These are phyloP conservation scores for Psittacula echo DNA, from an alignment of 2,797 vertebrate species.

Conservation along the genomic window DNA sequence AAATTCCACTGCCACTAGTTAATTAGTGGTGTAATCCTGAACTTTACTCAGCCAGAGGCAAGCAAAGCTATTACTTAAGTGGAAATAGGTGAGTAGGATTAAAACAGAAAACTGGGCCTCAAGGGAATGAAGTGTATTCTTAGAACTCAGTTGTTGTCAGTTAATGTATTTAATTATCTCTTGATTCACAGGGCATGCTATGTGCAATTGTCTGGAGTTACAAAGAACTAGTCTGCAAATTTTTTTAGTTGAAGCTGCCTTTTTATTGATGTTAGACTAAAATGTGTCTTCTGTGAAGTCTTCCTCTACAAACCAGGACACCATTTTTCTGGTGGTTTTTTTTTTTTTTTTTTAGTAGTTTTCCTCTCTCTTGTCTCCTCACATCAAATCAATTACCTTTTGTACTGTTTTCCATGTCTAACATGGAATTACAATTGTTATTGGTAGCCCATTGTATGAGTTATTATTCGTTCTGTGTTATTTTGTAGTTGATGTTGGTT, in stretches of 20 bases:
- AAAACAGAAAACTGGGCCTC: slow-evolving; percentile 14
- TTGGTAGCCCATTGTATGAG: neutral
- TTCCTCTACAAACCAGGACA: neutral
- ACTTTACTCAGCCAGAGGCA: slow-evolving; percentile 20
- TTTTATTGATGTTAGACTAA: neutral
- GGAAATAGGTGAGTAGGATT: slow-evolving; percentile 25
- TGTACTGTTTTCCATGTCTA: neutral
- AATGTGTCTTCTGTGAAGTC: neutral
- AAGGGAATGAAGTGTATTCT: neutral
- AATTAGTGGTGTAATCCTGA: slow-evolving; percentile 40
- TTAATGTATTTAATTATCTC: slow-evolving; percentile 24
- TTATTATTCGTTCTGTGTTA: neutral
- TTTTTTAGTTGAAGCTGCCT: slow-evolving; percentile 5
- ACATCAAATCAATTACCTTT: neutral
- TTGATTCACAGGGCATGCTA: neutral
- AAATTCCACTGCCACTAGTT: slow-evolving; percentile 8
- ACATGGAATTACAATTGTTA: neutral
- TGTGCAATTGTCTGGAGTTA: slow-evolving; percentile 1
- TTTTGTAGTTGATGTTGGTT: neutral
- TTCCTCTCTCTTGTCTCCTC: neutral
- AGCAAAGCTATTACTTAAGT: slow-evolving; percentile 30
- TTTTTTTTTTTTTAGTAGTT: neutral
- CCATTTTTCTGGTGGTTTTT: neutral
- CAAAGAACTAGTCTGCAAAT: neutral
- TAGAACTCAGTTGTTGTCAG: slow-evolving; percentile 35